Percentiles rank a stretch among this genome's conserved stretches.
Evolutionary conservation across 2,888 invertebrate genomes (phyloP).

Genomic region (Rutpela maculata): DNA sequence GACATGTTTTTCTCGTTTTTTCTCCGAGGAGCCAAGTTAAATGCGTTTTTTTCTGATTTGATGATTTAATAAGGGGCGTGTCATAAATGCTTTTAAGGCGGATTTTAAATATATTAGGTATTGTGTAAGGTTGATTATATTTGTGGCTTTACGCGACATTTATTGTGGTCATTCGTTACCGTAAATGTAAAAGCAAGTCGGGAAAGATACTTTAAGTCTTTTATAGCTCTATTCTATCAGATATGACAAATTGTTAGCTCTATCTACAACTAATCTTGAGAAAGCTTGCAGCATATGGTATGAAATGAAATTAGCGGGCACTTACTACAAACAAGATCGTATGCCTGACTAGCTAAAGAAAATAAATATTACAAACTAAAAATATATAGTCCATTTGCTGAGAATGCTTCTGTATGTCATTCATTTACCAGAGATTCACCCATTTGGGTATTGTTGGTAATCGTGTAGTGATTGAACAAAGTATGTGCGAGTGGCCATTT

Average conservation of each 20-base stretch:
- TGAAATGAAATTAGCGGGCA: constrained; percentile 4
- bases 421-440: no score
- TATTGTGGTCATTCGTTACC: constrained; percentile 26
- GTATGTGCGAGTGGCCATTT: no score
- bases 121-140: constrained; percentile 17
- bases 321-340: no score
- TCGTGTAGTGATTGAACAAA: no score
- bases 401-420: no score
- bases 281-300: background rate
- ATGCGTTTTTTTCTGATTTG: constrained; percentile 47
- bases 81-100: constrained; percentile 22
- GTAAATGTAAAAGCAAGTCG: constrained; percentile 15
- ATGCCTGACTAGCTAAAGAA: no score
- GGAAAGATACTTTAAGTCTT: background rate
- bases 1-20: constrained; percentile 50
- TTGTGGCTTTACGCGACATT: constrained; percentile 19
- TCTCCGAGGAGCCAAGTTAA: constrained; percentile 25
- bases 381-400: no score
- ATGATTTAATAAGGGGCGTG: constrained; percentile 54
- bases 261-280: background rate
- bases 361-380: no score
- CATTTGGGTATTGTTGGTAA: no score
- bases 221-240: constrained; percentile 10
- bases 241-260: constrained; percentile 15
- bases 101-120: constrained; percentile 31